phyloP scores from a whole-genome alignment of 2,797 vertebrate genomes.

The Eospalax fontanierii region DNA sequence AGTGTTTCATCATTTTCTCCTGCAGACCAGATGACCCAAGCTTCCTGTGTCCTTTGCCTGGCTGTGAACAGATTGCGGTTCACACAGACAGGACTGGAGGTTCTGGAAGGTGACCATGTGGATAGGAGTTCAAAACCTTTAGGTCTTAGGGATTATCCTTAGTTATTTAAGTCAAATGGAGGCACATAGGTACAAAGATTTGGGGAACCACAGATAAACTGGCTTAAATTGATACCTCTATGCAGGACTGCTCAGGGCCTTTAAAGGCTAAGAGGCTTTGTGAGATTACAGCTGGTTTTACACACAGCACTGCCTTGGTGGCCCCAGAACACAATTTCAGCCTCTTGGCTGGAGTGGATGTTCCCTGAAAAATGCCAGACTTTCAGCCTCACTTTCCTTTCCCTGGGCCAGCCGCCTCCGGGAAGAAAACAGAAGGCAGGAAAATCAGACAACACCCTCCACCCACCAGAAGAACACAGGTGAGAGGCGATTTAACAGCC shows the following conservation, averaged over 20 bases:
- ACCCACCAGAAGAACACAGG: rapidly evolving
- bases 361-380: too few species aligned
- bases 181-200: neutral
- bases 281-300: rapidly evolving
- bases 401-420: rapidly evolving
- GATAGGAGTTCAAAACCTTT: rapidly evolving
- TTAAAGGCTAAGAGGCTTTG: rapidly evolving
- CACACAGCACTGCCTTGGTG: rapidly evolving
- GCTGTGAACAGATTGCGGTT: rapidly evolving
- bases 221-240: rapidly evolving
- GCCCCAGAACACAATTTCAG: rapidly evolving
- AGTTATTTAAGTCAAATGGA: neutral
- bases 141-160: rapidly evolving
- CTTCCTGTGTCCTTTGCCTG: rapidly evolving
- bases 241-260: neutral
- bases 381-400: neutral
- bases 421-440: too few species aligned
- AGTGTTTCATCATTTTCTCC: rapidly evolving
- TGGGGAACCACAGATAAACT: neutral
- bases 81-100: rapidly evolving
- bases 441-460: too few species aligned
- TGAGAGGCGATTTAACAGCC: neutral
- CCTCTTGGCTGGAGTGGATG: rapidly evolving
- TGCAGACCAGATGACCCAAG: neutral
- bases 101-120: rapidly evolving